Base-by-base conservation (phyloP, 2,797 vertebrate genomes). In the Bovichtus variegatus region DNA sequence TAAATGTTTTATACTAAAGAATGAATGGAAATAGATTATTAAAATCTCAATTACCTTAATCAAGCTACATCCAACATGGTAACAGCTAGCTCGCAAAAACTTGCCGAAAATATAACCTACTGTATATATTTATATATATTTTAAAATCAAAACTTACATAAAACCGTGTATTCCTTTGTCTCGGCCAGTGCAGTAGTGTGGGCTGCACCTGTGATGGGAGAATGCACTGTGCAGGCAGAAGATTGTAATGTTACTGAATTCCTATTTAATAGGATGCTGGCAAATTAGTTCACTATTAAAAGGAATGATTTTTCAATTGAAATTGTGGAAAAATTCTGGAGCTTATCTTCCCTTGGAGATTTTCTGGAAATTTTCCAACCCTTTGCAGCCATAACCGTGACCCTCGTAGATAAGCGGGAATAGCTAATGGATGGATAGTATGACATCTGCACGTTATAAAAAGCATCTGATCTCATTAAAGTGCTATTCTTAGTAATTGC, bases 401-500 rank as follows among this genome's bases (percentile, higher is more conserved):
- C 44, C 44, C 18, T 46, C 44, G 9, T 46, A 19, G 7, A 47
- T 47, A 34, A 40, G 23, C 18, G 9, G 19, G 8, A 55, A 34
- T 21, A 34, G 51, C 7, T 11, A 44, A 67, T 43, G 38, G 5
- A 0, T 31, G 50, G 40, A 44, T 59, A 34, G 7, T 34, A 4
- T n/a, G 31, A 58, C 5, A 68, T 68, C 55, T 57, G 47, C 40
- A 36, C 59, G 58, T 77, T 54, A 63, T 80, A 51, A 80, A n/a
- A 65, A 68, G 51, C 38, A 72, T 5, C 3, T n/a, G 31, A 74
- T 73, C 46, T 67, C 76, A 81, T 80, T 71, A 58, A 62, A 65
- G 16, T 65, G 15, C 74, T 87, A 77, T 85, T 85, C 23, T 79
- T 68, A 54, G 67, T 64, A 44, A 58, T 57, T 58, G 64, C 40